Evolutionary conservation across 1,140 invertebrate species (phyloP), one percentile per base, ranked within the genome.

Genomic region (Hylaeus volcanicus): DNA sequence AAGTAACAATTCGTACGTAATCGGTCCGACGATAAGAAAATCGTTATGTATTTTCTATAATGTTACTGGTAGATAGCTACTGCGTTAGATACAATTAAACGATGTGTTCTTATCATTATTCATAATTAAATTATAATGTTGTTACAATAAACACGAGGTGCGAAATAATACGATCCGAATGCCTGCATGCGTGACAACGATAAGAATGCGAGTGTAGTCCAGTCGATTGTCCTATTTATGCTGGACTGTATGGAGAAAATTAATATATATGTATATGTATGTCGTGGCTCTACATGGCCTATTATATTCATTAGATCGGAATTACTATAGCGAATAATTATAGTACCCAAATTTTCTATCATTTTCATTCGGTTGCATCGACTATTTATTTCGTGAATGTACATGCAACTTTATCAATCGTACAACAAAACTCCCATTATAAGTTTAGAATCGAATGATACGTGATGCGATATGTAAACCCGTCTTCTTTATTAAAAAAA

Each of bases 1-100:
- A 68, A 81, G 51, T 69, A 86, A 86, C 60, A 85, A 86, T 82
- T 82, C 60, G 76, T 82, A 78, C 65, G 55, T 82, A 84, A 85
- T 85, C 74, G 65, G 81, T 86, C 82, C 79, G 71, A 79, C 53
- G 81, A 88, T 75, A 72, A 82, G 79, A 86, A 87, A 86, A 64
- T 86, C 74, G 87, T 85, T 86, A 64, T 87, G 84, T 89, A 89
- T 89, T 89, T 89, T 89, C 81, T 89, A 89, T 88, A 84, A 89
- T 79, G 74, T 88, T 86, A 78, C 78, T 78, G 68, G 70, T 87
- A 87, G 72, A 74, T 84, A 89, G 79, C 73, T 78, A 83, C 63
- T 86, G 80, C 82, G 72, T 85, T 86, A 86, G 83, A 81, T 83
- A 72, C 64, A 79, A 84, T 84, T 86, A 82, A 88, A 88, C 55